Base-by-base conservation (phyloP, 2,888 invertebrate species). In the Noctua janthe region DNA sequence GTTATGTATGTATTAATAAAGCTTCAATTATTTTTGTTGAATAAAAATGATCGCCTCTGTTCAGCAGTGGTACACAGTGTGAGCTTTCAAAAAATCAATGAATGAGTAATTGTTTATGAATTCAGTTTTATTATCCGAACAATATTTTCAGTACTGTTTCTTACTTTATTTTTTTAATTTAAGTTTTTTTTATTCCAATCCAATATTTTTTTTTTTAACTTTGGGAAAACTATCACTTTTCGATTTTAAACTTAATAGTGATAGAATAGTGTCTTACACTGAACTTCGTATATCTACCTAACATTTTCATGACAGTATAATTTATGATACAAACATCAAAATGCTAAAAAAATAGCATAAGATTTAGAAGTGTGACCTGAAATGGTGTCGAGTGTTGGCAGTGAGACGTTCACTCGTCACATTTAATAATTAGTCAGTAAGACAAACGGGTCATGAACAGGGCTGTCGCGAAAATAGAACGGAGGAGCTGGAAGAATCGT, bases 391-490 rank as follows among this genome's bases (percentile, higher is more conserved):
- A 77, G 89, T 88, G 87, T 82, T 90, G 90, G 89, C 91, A 92
- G 89, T 88, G 89, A 91, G 91, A 92, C 85, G 89, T 91, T 92
- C 90, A 89, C 90, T 93, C 92, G 91, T 92, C 89, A 90, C 90
- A 86, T 88, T 85, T 92, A 91, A 94, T 94, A 94, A 94, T 94
- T 94, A 94, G 91, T 89, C 80, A 80, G 87, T 87, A 92, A 93
- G 92, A 93, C 90, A 92, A 92, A 93, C 89, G 90, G 88, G 89
- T 86, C 86, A 87, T 78, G 23, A 71, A 54, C 72, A 94, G 94
- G 94, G 94, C 76, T 93, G 93, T 35, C 87, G 47, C 79, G 23
- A 71, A 70, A 72, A 70, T 62, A 71, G 23, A 71, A 39, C 1
- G 20, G 13, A 71, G 51, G 10, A 74, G n/a, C 51, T 71, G 7